Evolutionary conservation across 2,113 vertebrate species (phyloP), one percentile per base, ranked within the genome.

Genomic region (Emydocephalus ijimae): DNA sequence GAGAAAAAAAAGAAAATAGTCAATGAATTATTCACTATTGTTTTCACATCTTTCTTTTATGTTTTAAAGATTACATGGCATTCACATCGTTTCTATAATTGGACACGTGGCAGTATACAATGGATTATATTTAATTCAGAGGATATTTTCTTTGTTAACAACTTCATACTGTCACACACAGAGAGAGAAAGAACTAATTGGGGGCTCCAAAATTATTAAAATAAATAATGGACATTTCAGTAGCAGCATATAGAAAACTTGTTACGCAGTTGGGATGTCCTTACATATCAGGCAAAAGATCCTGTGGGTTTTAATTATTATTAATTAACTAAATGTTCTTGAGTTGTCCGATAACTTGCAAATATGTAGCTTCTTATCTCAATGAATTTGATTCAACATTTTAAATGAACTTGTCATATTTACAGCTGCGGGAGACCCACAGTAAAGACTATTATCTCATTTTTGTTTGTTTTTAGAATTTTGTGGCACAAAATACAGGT

Each of bases 21-120:
- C 94, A 92, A 94, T 93, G 24, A 95, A 95, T 93, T 94, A 89
- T 34, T 94, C 93, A 92, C 87, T 11, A 94, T 91, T 95, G 69
- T 64, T 69, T 94, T 90, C 52, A 6, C 55, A 93, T 92, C 90
- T 92, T n/a, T n/a, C 93, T 93, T 91, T 92, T 94, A 23, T 93
- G 24, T 57, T 89, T 96, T 92, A 93, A 94, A 94, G 54, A 92
- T 87, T 87, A 87, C 86, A 91, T 92, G 91, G 64, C 57, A 10
- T 56, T 89, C 89, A 5, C 15, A 54, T 92, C 6, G 91, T 93
- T 93, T 94, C 91, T 85, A 74, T 87, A 96, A 95, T 92, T 90
- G 56, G 20, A 85, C 93, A 12, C 39, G 57, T 90, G 88, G 34
- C 20, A 91, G 93, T 89, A 89, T 89, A 4, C 43, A 93, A 91